phyloP scores from a whole-genome alignment of 1,140 invertebrate species.

The Apis cerana region DNA sequence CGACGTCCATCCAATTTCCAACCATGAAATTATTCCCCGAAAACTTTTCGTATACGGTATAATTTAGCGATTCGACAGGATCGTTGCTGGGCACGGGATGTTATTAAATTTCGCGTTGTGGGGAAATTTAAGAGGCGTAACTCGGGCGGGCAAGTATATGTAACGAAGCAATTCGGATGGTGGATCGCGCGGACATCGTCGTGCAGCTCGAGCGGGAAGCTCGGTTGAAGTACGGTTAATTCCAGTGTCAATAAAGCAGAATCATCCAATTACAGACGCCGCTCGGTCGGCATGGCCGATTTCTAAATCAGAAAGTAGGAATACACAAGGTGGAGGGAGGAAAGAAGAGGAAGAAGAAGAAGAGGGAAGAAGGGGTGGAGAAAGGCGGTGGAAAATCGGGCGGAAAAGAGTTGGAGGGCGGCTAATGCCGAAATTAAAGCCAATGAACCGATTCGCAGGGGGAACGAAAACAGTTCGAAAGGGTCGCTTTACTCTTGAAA shows the following conservation, averaged over 20 bases:
- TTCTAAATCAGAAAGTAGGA: slow-evolving; percentile 53
- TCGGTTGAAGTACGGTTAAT: slow-evolving; percentile 56
- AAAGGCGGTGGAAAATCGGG: not conserved
- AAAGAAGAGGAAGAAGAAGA: not conserved
- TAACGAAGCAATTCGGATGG: too few species aligned
- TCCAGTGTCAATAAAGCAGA: slow-evolving; percentile 66
- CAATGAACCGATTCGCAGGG: slow-evolving; percentile 56
- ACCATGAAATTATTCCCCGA: not conserved
- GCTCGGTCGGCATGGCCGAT: slow-evolving; percentile 56
- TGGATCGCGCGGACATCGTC: not conserved
- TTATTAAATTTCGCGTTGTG: too few species aligned
- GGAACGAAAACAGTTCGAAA: slow-evolving; percentile 44
- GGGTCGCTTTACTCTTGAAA: slow-evolving; percentile 51
- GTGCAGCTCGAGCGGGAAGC: slow-evolving; percentile 37
- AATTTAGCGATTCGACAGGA: too few species aligned
- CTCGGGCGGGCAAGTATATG: too few species aligned
- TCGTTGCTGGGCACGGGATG: too few species aligned
- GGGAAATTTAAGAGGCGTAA: too few species aligned
- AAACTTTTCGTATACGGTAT: slow-evolving; percentile 2
- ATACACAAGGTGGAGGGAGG: slow-evolving; percentile 10
- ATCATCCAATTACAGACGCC: slow-evolving; percentile 65
- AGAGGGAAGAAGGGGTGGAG: not conserved
- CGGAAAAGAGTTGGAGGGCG: not conserved
- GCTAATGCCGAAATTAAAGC: slow-evolving; percentile 64
- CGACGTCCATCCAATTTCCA: not conserved